These are phyloP conservation scores for Tenthredo notha DNA, from an alignment of 2,888 invertebrate species.

Conservation along the genomic window DNA sequence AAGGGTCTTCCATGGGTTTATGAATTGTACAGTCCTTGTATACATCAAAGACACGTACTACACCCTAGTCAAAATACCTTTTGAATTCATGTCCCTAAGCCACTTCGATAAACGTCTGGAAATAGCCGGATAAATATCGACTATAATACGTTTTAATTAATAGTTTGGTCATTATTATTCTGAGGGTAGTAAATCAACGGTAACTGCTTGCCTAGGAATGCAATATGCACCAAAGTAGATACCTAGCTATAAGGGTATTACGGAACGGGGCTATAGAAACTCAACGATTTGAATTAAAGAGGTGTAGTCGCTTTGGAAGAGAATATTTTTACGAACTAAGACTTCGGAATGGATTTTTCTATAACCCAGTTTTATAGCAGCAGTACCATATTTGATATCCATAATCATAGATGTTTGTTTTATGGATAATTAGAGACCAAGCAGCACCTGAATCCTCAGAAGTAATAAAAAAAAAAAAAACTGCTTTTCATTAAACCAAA, in stretches of 20 bases:
- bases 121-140: background rate
- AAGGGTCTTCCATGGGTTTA: background rate
- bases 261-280: background rate
- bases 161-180: conserved; percentile 14
- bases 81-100: background rate
- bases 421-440: background rate
- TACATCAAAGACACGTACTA: background rate
- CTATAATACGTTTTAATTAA: background rate
- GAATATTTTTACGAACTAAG: background rate
- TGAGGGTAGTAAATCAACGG: conserved; percentile 9
- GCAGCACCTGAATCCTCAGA: background rate
- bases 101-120: background rate
- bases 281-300: background rate
- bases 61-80: background rate
- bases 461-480: too few species aligned
- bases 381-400: background rate
- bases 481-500: background rate
- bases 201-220: conserved; percentile 25
- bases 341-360: background rate
- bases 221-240: conserved; percentile 26
- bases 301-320: background rate
- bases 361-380: background rate
- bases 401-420: background rate
- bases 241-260: background rate
- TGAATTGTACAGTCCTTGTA: background rate